phyloP scores from a whole-genome alignment of 37 sponge, comb jelly and placozoan genomes.

The Lycopodina hypogea region DNA sequence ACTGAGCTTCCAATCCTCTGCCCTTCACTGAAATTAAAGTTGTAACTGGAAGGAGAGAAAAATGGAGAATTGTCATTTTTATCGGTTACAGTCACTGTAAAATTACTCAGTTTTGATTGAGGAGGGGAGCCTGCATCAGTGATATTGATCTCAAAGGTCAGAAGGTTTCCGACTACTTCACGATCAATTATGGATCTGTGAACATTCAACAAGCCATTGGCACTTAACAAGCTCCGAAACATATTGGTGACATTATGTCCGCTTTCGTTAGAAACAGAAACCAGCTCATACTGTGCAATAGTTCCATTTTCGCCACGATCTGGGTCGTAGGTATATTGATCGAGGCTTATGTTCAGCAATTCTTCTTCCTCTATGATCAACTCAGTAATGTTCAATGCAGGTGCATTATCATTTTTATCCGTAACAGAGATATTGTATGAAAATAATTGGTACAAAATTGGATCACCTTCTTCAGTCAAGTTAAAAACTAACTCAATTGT shows the following conservation, averaged over 20 bases:
- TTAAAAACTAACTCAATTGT: neutral
- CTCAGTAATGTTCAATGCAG: neutral
- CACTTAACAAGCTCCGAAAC: neutral
- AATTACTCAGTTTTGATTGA: neutral
- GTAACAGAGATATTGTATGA: neutral
- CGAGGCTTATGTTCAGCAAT: neutral
- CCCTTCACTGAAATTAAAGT: slow-evolving; percentile 14
- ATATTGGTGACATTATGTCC: neutral
- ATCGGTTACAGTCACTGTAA: slow-evolving; percentile 14
- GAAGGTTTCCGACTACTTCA: neutral
- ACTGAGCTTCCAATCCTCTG: neutral
- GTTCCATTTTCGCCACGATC: slow-evolving; percentile 31
- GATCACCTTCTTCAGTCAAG: slow-evolving; percentile 8
- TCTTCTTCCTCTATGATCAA: slow-evolving; percentile 3
- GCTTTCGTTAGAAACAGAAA: neutral
- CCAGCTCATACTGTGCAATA: neutral
- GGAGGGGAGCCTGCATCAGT: slow-evolving; percentile 20
- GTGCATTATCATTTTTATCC: slow-evolving; percentile 40
- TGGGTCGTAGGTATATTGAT: neutral
- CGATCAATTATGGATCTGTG: neutral
- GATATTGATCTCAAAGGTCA: slow-evolving; percentile 13
- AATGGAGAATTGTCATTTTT: slow-evolving; percentile 37
- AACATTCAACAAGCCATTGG: neutral
- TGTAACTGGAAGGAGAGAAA: neutral
- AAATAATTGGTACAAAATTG: neutral